Evolutionary conservation across 2,888 invertebrate genomes (phyloP).

Genomic region (Agonum fuliginosum): DNA sequence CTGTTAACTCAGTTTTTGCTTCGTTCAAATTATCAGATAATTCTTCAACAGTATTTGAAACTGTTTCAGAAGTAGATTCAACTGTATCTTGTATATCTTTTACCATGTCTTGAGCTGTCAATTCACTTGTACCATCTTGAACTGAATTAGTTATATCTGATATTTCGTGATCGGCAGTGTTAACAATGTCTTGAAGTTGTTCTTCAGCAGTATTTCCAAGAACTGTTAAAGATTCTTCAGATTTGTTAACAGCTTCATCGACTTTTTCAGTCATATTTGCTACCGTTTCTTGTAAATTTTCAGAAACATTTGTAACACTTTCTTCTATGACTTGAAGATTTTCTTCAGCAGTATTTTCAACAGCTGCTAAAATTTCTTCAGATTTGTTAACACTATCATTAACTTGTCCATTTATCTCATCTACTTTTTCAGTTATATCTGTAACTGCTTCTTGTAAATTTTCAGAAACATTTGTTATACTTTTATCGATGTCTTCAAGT

Average conservation of each 20-base stretch:
- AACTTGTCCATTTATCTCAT: neutral
- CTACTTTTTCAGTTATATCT: conserved; percentile 7
- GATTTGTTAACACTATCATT: neutral
- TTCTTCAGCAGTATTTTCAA: neutral
- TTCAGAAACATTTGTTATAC: neutral
- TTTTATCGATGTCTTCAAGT: no score
- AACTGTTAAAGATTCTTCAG: no score
- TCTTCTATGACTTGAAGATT: neutral
- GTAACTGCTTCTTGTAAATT: neutral
- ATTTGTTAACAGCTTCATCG: neutral
- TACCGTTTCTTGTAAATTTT: neutral
- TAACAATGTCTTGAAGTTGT: no score
- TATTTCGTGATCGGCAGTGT: neutral
- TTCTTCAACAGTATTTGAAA: neutral
- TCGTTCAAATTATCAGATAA: neutral
- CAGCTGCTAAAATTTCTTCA: conserved; percentile 6
- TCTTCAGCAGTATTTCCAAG: neutral
- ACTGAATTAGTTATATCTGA: neutral
- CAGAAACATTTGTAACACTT: neutral
- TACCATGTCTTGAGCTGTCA: neutral
- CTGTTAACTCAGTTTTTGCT: neutral
- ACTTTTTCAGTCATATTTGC: conserved; percentile 2
- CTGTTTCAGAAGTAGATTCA: neutral
- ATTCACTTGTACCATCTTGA: neutral
- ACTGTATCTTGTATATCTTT: neutral